Percentiles rank a stretch among this genome's conserved stretches.
Conservation (phyloP, 1,140 invertebrate genomes). For the Leptinotarsa defecta region DNA sequence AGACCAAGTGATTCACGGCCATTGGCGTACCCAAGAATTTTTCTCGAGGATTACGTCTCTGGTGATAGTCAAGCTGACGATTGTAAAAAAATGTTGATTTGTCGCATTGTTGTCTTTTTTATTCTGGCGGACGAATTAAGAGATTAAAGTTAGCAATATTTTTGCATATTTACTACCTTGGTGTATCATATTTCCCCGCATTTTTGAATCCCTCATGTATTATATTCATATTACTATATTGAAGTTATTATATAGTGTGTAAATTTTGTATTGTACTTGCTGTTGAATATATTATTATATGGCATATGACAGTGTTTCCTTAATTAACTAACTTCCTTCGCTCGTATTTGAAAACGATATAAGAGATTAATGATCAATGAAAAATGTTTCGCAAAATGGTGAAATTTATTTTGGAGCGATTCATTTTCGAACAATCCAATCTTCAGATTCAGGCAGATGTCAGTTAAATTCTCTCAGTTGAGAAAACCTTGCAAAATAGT, state of each 20-base stretch:
- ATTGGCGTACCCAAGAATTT: neutral
- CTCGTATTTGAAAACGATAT: too few relatives aligned
- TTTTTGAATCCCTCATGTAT: constrained; percentile 56
- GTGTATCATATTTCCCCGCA: constrained; percentile 53
- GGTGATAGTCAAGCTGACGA: neutral
- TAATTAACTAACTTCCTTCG: too few relatives aligned
- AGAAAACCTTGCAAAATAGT: too few relatives aligned
- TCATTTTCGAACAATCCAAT: too few relatives aligned
- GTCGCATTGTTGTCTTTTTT: constrained; percentile 52
- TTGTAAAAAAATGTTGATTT: constrained; percentile 40
- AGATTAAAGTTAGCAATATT: constrained; percentile 57
- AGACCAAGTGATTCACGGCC: neutral
- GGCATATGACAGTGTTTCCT: constrained; percentile 43
- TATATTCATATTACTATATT: constrained; percentile 57
- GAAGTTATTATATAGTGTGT: constrained; percentile 57
- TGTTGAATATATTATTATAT: constrained; percentile 57
- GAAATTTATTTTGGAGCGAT: too few relatives aligned
- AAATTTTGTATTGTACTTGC: constrained; percentile 59
- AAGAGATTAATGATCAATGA: too few relatives aligned
- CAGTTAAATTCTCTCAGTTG: too few relatives aligned
- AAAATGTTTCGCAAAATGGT: too few relatives aligned
- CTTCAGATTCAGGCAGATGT: too few relatives aligned
- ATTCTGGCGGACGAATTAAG: constrained; percentile 53
- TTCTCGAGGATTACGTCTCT: neutral
- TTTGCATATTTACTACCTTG: constrained; percentile 54